Evolutionary conservation across 2,888 invertebrate species (phyloP), one percentile per base, ranked within the genome.

Genomic region (Drosophila conformis): DNA sequence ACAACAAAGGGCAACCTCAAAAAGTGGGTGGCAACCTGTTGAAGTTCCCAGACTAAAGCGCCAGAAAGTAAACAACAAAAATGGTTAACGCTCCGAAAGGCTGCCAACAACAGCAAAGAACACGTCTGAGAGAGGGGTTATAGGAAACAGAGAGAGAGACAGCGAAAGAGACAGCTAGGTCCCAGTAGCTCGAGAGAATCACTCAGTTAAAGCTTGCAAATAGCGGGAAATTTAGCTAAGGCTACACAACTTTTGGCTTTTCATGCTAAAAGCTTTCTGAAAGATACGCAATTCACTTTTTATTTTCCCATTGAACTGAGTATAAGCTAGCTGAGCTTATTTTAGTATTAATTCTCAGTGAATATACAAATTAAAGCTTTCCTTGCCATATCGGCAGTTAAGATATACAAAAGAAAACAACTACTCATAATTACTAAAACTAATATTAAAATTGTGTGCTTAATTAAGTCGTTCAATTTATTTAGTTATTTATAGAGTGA

Each of bases 21-120:
- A 65, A 65, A 69, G 76, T 73, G 79, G 87, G 84, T 76, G 79
- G 83, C 84, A 90, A 90, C 90, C 90, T 90, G 90, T 90, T 90
- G 90, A 89, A 75, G 80, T 76, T 73, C 66, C 66, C 79, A 79
- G 66, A 76, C 79, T 53, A 42, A 68, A 70, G 66, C 75, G 83
- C 79, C 84, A 83, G 78, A 87, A 83, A 78, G 82, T 79, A 80
- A 76, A 78, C 83, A 86, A 69, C 76, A 77, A 70, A 68, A 76
- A 69, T 53, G 48, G 54, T 38, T 36, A 54, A 36, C 46, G 61
- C 62, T 81, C 81, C 78, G 81, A 78, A 81, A 66, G 48, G 27
- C 66, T 52, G 35, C 10, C 66, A 51, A 54, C 40, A 56, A 57
- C 11, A 18, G 13, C 25, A 46, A 18, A 54, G 31, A 59, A 25